These are phyloP conservation scores for Eremophila alpestris DNA, from an alignment of 2,797 vertebrate genomes.

Conservation along the genomic window DNA sequence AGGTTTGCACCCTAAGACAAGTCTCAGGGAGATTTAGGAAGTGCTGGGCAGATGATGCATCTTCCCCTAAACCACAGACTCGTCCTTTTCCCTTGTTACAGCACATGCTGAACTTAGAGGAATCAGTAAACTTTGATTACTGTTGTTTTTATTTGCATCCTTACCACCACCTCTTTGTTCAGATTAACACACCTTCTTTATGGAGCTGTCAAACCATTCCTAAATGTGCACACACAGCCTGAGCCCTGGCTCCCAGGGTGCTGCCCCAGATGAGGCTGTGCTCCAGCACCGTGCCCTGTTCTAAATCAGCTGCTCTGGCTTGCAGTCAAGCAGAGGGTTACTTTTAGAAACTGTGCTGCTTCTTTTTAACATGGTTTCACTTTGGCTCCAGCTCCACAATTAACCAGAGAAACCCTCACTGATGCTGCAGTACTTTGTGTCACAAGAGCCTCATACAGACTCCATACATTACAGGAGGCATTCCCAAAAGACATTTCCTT, in stretches of 20 bases:
- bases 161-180: background rate
- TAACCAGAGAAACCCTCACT: background rate
- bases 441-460: background rate
- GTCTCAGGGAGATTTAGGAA: background rate
- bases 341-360: slow-evolving; percentile 48
- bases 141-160: background rate
- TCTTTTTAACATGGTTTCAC: slow-evolving; percentile 18
- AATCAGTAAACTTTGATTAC: background rate
- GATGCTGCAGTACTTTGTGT: background rate
- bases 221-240: background rate
- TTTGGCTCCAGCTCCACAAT: background rate
- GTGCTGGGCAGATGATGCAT: background rate
- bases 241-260: background rate
- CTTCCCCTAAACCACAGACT: background rate
- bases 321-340: background rate
- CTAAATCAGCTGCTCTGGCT: slow-evolving; percentile 47
- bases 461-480: background rate
- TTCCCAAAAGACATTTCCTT: slow-evolving; percentile 4
- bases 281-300: slow-evolving; percentile 6
- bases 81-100: background rate
- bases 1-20: background rate
- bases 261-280: background rate
- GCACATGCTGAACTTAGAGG: background rate
- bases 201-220: slow-evolving; percentile 19
- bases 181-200: background rate